A percentile compares a stretch with the other conserved stretches of the same genome.
Evolutionary conservation across 2,113 vertebrate species (phyloP).

Genomic region (Emydocephalus ijimae): DNA sequence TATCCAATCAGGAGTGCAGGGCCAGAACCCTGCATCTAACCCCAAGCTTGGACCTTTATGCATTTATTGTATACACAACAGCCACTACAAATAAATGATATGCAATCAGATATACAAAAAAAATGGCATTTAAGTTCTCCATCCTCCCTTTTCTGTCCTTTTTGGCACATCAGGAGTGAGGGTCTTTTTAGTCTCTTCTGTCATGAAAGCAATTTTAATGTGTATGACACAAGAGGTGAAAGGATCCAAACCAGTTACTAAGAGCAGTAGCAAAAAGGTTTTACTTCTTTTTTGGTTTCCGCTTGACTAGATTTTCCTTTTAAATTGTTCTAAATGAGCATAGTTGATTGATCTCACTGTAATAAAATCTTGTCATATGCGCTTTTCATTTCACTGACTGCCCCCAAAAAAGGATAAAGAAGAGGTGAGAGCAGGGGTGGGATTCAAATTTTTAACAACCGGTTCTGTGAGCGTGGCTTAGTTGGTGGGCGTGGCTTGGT

Average conservation of each 20-base stretch:
- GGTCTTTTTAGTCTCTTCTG: neutral
- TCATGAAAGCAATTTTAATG: neutral
- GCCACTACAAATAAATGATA: neutral
- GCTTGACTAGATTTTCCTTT: neutral
- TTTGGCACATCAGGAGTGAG: neutral
- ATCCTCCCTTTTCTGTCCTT: neutral
- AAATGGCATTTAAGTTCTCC: neutral
- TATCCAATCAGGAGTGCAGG: too few species aligned
- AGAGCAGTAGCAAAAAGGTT: neutral
- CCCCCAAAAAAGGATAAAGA: neutral
- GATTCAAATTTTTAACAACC: too few species aligned
- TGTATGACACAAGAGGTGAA: neutral
- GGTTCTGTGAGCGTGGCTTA: too few species aligned
- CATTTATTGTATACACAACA: too few species aligned
- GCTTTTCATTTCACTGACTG: neutral
- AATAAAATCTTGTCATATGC: neutral
- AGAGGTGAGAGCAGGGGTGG: neutral
- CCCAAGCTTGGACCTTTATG: too few species aligned
- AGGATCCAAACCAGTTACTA: neutral
- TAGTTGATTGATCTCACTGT: neutral
- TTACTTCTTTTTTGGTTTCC: neutral
- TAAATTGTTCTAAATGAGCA: neutral
- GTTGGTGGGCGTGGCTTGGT: too few species aligned
- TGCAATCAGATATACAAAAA: neutral
- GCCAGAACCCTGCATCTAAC: too few species aligned